Base-by-base conservation (phyloP, 2,113 vertebrate genomes). In the Apteryx mantelli region DNA sequence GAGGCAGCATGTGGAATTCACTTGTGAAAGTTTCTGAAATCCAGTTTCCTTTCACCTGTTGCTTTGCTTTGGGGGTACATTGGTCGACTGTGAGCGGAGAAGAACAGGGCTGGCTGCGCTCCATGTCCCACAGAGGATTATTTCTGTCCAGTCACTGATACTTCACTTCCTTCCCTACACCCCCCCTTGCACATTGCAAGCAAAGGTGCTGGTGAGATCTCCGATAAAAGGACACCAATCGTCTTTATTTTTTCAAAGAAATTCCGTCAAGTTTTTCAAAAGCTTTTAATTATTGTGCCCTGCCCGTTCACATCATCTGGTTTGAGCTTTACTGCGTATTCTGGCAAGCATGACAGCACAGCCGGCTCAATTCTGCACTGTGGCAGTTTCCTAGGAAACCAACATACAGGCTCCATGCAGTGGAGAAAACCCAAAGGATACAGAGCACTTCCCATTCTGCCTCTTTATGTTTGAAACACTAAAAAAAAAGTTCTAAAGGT, bases 371-470 rank as follows among this genome's bases (percentile, higher is more conserved):
- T 55, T 91, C 64, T 48, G 73, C 68, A 53, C 68, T 86, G 56
- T 42, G 28, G 38, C 44, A 74, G 89, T 91, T 86, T 71, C 82
- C 89, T 86, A 81, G 89, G 89, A 52, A 91, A 91, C 89, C 48
- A 81, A 46, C 52, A 60, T 56, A 46, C 50, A 55, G 75, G 74
- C 71, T 91, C 68, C 60, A 58, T 46, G 44, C 76, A 80, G 52
- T 75, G 76, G 76, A 68, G 74, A 73, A 46, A 86, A 66, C 66
- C 75, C 76, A 81, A 86, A 65, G 34, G 36, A 36, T 30, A n/a
- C 64, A 53, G 52, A 91, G 61, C 52, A 55, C 69, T 86, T 86
- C 38, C 53, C 24, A 16, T 70, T 79, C 75, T 69, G 55, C 38
- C 21, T 50, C 38, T 34, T 22, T 55, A 36, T 89, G 36, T 81